These are phyloP conservation scores for Aurelia sp. DNA, from an alignment of 30 jellyfish, hydroid and myxozoan species.

Conservation along the genomic window DNA sequence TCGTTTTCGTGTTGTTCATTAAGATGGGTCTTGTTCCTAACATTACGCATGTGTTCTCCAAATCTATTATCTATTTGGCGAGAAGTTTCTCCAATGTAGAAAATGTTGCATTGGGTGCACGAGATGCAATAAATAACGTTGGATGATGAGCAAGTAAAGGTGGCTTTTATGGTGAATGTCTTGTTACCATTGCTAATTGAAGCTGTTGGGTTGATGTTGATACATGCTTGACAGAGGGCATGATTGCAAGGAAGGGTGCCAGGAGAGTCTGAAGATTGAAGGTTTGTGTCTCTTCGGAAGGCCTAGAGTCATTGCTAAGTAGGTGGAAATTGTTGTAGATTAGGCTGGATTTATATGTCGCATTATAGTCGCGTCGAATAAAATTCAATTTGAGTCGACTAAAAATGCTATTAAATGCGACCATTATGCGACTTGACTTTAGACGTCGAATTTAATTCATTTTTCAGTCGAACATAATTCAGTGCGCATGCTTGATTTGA, in stretches of 20 bases:
- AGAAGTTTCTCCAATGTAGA: neutral
- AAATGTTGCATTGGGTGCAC: neutral
- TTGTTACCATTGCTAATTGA: neutral
- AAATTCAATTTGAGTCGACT: too few relatives aligned
- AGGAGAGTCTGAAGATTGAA: neutral
- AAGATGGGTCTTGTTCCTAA: neutral
- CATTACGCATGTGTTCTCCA: neutral
- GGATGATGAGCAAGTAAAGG: neutral
- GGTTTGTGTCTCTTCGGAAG: neutral
- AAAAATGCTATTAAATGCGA: too few relatives aligned
- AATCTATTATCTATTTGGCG: neutral
- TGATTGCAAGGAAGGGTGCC: neutral
- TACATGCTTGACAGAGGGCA: neutral
- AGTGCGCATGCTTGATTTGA: too few relatives aligned
- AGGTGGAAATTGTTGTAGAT: conserved; percentile 3
- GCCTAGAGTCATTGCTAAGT: neutral
- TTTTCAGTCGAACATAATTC: too few relatives aligned
- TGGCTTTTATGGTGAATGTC: neutral
- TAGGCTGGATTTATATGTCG: too few relatives aligned
- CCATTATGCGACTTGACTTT: too few relatives aligned
- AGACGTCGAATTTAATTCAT: too few relatives aligned
- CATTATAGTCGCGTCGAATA: too few relatives aligned
- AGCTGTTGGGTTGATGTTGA: neutral
- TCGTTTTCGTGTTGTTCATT: neutral
- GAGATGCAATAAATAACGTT: neutral